Conservation (phyloP, 1,140 invertebrate species). For the Odontomachus brunneus region DNA sequence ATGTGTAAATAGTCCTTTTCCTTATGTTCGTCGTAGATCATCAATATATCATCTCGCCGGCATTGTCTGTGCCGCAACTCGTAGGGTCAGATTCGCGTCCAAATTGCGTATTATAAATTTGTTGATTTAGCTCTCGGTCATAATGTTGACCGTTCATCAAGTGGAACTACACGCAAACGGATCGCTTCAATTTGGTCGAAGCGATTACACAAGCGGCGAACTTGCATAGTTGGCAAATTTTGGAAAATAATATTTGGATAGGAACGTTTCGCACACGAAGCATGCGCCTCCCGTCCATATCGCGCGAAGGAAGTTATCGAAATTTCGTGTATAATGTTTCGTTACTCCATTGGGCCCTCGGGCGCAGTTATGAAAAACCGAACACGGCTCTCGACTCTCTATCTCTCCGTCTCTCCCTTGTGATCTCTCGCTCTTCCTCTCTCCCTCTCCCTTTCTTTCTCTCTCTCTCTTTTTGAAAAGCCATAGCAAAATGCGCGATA, state of each 20-base stretch:
- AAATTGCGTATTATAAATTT: slow-evolving; percentile 39
- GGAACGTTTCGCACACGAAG: neutral
- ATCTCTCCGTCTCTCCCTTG: neutral
- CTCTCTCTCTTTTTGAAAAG: neutral
- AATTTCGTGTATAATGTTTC: slow-evolving; percentile 21
- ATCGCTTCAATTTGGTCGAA: slow-evolving; percentile 51
- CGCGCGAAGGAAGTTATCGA: slow-evolving; percentile 32
- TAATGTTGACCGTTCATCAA: slow-evolving; percentile 48
- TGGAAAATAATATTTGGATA: slow-evolving; percentile 55
- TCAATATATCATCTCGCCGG: no score
- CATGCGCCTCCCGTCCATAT: neutral
- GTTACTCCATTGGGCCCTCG: neutral
- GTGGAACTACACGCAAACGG: slow-evolving; percentile 39
- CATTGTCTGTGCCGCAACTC: no score
- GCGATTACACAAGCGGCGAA: slow-evolving; percentile 37
- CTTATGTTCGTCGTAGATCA: no score
- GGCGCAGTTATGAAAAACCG: slow-evolving; percentile 30
- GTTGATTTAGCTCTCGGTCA: slow-evolving; percentile 17
- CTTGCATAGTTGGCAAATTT: slow-evolving; percentile 38
- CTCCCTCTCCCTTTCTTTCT: neutral
- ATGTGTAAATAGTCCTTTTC: no score
- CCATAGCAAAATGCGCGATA: slow-evolving; percentile 11
- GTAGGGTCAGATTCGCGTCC: neutral
- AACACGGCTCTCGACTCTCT: slow-evolving; percentile 1
- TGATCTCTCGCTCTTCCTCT: neutral